Conservation (phyloP, 2,888 invertebrate species). For the Alloplasta piceator region DNA sequence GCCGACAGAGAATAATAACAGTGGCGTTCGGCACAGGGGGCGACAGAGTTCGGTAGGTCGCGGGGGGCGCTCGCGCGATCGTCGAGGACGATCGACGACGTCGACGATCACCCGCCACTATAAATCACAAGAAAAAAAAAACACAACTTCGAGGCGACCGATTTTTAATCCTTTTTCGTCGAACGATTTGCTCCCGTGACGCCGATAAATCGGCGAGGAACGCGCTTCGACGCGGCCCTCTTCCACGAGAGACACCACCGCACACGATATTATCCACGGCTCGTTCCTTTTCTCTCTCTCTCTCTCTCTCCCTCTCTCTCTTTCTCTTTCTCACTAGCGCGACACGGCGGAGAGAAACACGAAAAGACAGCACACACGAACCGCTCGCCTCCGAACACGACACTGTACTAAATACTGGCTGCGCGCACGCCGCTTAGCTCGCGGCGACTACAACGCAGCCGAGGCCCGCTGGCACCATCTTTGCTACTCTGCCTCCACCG, state of each 20-base stretch:
- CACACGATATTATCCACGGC: slow-evolving; percentile 53
- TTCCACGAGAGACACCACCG: slow-evolving; percentile 59
- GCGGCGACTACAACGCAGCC: slow-evolving; percentile 78
- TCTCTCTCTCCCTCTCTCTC: slow-evolving; percentile 25
- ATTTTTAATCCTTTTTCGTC: slow-evolving; percentile 23
- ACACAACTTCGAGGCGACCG: slow-evolving; percentile 23
- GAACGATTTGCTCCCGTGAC: slow-evolving; percentile 69
- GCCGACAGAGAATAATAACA: neutral
- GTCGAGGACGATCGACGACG: slow-evolving; percentile 48
- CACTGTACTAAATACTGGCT: slow-evolving; percentile 76
- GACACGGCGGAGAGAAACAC: slow-evolving; percentile 42
- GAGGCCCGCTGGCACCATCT: slow-evolving; percentile 79
- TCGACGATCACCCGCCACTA: slow-evolving; percentile 12
- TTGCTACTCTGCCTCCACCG: slow-evolving; percentile 69
- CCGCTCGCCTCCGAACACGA: slow-evolving; percentile 70
- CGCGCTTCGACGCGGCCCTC: slow-evolving; percentile 67
- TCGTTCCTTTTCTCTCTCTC: slow-evolving; percentile 24
- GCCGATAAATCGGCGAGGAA: slow-evolving; percentile 69
- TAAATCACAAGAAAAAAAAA: too few species aligned
- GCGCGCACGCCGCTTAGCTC: slow-evolving; percentile 81
- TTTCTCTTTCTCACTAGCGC: slow-evolving; percentile 21
- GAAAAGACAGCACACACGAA: slow-evolving; percentile 62
- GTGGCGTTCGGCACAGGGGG: neutral
- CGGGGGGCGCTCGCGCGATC: slow-evolving; percentile 38
- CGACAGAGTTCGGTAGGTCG: slow-evolving; percentile 26